phyloP scores from a whole-genome alignment of 2,888 invertebrate genomes.

The Cerastis rubricosa region DNA sequence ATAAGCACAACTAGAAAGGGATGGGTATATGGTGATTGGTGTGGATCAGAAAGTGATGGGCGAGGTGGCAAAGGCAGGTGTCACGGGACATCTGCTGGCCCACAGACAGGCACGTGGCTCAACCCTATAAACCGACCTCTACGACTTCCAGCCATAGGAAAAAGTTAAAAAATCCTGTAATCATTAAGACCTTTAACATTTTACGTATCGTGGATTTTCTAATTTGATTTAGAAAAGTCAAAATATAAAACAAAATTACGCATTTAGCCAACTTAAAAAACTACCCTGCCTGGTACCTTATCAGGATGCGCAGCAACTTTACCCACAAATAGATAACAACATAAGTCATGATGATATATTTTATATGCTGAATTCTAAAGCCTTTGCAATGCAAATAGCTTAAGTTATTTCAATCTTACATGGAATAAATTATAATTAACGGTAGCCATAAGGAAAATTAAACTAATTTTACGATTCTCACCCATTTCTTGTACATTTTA shows the following conservation, averaged over 20 bases:
- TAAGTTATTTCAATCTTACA: conserved; percentile 1
- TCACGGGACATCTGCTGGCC: conserved; percentile 89
- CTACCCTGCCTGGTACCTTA: not conserved
- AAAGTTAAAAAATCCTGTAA: conserved; percentile 83
- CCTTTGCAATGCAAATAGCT: conserved; percentile 11
- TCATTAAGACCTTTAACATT: conserved; percentile 68
- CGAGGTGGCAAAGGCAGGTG: conserved; percentile 88
- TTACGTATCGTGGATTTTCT: conserved; percentile 18
- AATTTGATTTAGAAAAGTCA: conserved; percentile 15
- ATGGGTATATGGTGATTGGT: conserved; percentile 77
- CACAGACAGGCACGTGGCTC: conserved; percentile 87
- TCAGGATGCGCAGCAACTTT: not conserved
- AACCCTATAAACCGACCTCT: conserved; percentile 87
- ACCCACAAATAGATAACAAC: not conserved
- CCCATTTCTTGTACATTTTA: conserved; percentile 55
- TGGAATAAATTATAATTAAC: conserved; percentile 9
- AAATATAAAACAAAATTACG: not conserved
- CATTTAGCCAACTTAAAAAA: not conserved
- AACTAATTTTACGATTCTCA: conserved; percentile 55
- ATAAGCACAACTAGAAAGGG: conserved; percentile 86
- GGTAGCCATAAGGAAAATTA: conserved; percentile 2
- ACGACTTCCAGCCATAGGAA: conserved; percentile 78
- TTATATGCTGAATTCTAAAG: not conserved
- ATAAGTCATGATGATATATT: not conserved
- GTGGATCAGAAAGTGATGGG: conserved; percentile 83